Base-by-base conservation (phyloP, 1,140 invertebrate species). In the Dendrolimus kikuchii region DNA sequence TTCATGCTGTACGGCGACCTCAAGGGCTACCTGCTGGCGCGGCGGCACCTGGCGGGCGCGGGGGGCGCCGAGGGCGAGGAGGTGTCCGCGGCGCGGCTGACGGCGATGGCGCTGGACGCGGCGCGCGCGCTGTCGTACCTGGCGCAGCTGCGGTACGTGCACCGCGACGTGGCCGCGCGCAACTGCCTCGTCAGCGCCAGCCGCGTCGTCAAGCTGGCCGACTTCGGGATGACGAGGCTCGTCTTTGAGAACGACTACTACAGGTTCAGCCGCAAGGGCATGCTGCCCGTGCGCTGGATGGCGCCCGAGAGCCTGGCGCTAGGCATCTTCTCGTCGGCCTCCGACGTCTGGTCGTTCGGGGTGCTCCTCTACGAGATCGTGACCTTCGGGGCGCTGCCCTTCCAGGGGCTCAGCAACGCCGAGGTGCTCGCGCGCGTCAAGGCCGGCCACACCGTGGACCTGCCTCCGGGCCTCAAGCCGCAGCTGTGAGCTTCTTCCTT, bases 201-300 rank as follows among this genome's bases (percentile, higher is more conserved):
- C 61, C 89, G 93, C 51, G 89, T 93, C 0, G 93, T 98, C 0
- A 98, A 98, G 78, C 90, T 98, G 8, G 95, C 94, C 1, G 96
- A 98, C 79, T 98, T 98, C 81, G 96, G 96, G 6, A 95, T 98
- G 95, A 95, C 95, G 4, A 88, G 96, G 42, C 91, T 93, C 2
- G 93, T 96, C 77, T 95, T 92, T 72, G 95, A 95, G 8, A 55
- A 62, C 7, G 64, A 71, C 39, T 68, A 71, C 23, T 62, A 66
- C 47, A 72, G 78, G 48, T 67, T 65, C 5, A 64, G 71, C 64
- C 90, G 92, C 58, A 66, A 76, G 64, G 91, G 92, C 6, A 93
- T 96, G 86, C 81, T 97, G 42, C 96, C 96, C 0, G 95, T 98
- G 4, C 87, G 96, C 67, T 98, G 96, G 96, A 98, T 98, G 96